Conservation (phyloP, 2,797 vertebrate species). For the Alca torda region DNA sequence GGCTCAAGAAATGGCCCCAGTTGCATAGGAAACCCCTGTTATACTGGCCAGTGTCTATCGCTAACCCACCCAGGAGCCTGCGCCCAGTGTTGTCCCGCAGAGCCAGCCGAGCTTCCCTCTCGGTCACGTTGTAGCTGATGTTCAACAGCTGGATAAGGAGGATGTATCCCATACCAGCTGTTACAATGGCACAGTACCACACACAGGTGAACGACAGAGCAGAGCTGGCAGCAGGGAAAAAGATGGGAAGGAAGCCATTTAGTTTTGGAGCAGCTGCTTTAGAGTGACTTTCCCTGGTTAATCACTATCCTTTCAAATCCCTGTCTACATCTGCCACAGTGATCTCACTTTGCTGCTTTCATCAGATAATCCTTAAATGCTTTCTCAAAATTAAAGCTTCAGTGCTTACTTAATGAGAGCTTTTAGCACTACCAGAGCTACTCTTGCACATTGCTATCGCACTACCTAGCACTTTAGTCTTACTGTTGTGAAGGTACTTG, state of each 20-base stretch:
- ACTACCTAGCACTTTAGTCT: not conserved
- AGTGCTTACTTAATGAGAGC: slow-evolving; percentile 14
- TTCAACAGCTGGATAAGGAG: slow-evolving; percentile 91
- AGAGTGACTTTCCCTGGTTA: slow-evolving; percentile 34
- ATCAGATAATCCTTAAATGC: slow-evolving; percentile 54
- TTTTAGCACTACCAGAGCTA: not conserved
- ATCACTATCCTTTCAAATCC: slow-evolving; percentile 59
- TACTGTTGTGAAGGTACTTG: not conserved
- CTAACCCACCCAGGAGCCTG: slow-evolving; percentile 84
- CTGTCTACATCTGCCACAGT: slow-evolving; percentile 46
- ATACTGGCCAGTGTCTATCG: slow-evolving; percentile 87
- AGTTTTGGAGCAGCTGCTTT: slow-evolving; percentile 46
- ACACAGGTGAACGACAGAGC: slow-evolving; percentile 95
- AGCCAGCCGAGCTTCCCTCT: slow-evolving; percentile 89
- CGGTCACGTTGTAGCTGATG: slow-evolving; percentile 93
- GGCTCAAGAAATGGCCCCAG: slow-evolving; percentile 90
- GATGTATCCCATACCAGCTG: slow-evolving; percentile 88
- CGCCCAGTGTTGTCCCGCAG: slow-evolving; percentile 84
- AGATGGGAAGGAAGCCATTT: slow-evolving; percentile 64
- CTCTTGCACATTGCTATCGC: not conserved
- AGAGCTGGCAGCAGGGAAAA: slow-evolving; percentile 75
- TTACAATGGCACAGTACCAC: slow-evolving; percentile 95
- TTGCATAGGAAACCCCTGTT: slow-evolving; percentile 86
- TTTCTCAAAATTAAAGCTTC: slow-evolving; percentile 57
- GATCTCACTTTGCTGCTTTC: slow-evolving; percentile 38